Evolutionary conservation across 2,797 vertebrate species (phyloP).

Genomic region (Pyrocephalus nanus): DNA sequence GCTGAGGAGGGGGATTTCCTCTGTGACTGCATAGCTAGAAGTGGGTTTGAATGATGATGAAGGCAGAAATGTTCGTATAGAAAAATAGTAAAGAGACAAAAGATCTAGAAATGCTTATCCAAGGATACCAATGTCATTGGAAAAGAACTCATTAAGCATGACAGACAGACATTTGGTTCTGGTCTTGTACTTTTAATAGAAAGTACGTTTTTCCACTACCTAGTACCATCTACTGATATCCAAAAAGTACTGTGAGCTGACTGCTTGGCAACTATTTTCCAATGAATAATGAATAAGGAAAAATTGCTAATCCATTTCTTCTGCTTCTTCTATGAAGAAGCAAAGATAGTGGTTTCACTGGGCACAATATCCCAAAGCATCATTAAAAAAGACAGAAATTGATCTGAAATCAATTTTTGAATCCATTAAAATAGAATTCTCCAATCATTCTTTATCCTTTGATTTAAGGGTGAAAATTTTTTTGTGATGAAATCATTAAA

Average conservation of each 20-base stretch:
- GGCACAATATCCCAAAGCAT: neutral
- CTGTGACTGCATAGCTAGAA: neutral
- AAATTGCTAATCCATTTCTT: conserved; percentile 8
- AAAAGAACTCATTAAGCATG: neutral
- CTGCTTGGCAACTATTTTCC: neutral
- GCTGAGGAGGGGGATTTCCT: neutral
- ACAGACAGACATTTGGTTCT: neutral
- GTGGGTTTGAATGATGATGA: neutral
- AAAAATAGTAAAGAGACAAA: neutral
- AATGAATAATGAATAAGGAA: neutral
- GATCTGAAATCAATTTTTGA: neutral
- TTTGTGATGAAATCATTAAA: neutral
- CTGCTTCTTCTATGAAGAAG: neutral
- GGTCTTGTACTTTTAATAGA: neutral
- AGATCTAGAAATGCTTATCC: neutral
- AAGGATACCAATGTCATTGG: neutral
- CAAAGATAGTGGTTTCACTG: neutral
- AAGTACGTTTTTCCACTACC: neutral
- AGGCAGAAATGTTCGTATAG: neutral
- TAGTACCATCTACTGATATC: neutral
- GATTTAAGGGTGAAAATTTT: neutral
- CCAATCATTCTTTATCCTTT: neutral
- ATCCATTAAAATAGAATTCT: neutral
- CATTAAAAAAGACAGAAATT: neutral
- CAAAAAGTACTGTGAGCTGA: neutral